Base-by-base conservation (phyloP, 2,797 vertebrate genomes). In the Girardinus metallicus region DNA sequence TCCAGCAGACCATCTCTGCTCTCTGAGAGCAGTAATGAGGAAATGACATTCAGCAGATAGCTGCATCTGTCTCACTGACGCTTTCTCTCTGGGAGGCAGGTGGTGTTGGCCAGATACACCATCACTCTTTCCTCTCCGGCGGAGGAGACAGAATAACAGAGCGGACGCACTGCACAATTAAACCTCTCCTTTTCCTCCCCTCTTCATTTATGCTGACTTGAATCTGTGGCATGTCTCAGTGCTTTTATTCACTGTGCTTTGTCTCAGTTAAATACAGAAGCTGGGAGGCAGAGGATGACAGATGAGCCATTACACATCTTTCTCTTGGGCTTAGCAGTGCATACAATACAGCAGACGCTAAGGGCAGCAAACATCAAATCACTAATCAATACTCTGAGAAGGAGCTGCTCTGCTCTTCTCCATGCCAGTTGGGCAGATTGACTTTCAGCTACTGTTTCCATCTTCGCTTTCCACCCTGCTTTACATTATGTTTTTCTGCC, bases 381-480 rank as follows among this genome's bases (percentile, higher is more conserved):
- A 81, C 94, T 95, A 76, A 95, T 95, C 95, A 82, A 94, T 95
- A 94, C 73, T 81, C 83, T 74, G 79, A 90, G 88, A 91, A 83
- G 90, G 80, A 90, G 83, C 89, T 34, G 81, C 81, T 87, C 80
- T 79, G 78, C 70, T 77, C 83, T 81, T 81, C 74, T 80, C 80
- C 70, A 80, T 76, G 83, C 9, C 76, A 91, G 80, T 76, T 60
- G 64, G 77, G 72, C 83, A 3, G 88, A 93, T 94, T 89, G 79
- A 83, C 81, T 94, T 93, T 92, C 93, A 92, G 87, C 79, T 87
- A 47, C 77, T 70, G 85, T 89, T 88, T 89, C 89, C 74, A 86
- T 77, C 53, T n/a, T 73, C 12, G n/a, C 80, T 79, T 80, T 85
- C 64, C 57, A 26, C 46, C 7, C 83, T 34, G 82, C 75, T 81